These are phyloP conservation scores for Oxystoma pomonae DNA, from an alignment of 2,888 invertebrate genomes.

Conservation along the genomic window DNA sequence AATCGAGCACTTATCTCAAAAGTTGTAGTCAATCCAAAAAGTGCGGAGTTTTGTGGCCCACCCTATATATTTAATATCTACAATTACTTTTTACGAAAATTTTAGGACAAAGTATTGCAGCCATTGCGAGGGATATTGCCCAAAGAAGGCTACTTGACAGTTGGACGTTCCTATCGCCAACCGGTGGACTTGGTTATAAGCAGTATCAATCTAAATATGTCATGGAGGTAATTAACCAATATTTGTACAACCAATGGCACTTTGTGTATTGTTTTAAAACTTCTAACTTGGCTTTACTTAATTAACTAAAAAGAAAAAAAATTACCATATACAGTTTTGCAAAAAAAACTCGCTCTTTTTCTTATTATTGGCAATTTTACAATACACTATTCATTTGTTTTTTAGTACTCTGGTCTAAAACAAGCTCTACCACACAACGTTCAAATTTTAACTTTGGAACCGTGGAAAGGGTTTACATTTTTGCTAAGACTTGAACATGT, in stretches of 20 bases:
- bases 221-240: conserved; percentile 44
- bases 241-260: neutral
- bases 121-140: conserved; percentile 49
- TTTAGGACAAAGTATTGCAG: conserved; percentile 39
- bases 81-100: no score
- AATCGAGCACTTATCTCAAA: no score
- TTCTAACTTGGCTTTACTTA: no score
- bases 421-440: conserved; percentile 61
- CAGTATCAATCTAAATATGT: conserved; percentile 49
- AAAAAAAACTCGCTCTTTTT: no score
- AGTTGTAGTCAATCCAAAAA: no score
- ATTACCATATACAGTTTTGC: no score
- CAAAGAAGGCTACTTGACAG: conserved; percentile 56
- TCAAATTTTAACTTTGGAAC: conserved; percentile 74
- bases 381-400: conserved; percentile 13
- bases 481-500: conserved; percentile 75
- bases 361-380: no score
- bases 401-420: conserved; percentile 54
- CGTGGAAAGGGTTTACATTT: conserved; percentile 59
- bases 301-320: no score
- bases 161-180: conserved; percentile 59
- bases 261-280: neutral
- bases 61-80: no score
- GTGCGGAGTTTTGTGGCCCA: no score
- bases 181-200: conserved; percentile 46